Conservation (phyloP, 2,888 invertebrate species). For the Cyclophora albipunctata region DNA sequence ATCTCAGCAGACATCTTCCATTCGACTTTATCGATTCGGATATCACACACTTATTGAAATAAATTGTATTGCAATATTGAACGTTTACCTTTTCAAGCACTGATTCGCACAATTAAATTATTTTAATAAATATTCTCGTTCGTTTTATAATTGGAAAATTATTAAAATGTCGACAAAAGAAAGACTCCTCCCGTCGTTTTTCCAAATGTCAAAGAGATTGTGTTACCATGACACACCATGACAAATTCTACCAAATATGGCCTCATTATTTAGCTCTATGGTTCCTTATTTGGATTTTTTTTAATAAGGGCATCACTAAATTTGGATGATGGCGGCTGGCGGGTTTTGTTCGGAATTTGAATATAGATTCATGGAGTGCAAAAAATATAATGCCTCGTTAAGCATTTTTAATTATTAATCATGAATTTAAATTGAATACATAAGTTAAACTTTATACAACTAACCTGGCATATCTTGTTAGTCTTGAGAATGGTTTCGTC, state of each 20-base stretch:
- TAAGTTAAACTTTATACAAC: slow-evolving; percentile 6
- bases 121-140: slow-evolving; percentile 3
- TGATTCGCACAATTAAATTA: background rate
- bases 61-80: background rate
- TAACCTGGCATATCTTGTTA: slow-evolving; percentile 67
- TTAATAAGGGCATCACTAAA: too few relatives aligned
- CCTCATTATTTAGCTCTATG: too few relatives aligned
- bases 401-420: too few relatives aligned
- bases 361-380: too few relatives aligned
- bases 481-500: slow-evolving; percentile 60
- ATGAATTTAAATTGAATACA: too few relatives aligned
- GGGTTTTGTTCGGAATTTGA: too few relatives aligned
- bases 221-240: too few relatives aligned
- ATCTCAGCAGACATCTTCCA: background rate
- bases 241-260: too few relatives aligned
- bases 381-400: too few relatives aligned
- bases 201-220: slow-evolving; percentile 2
- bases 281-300: too few relatives aligned
- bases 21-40: background rate
- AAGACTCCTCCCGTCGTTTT: slow-evolving; percentile 5
- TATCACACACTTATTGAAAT: too few relatives aligned
- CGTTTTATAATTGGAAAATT: slow-evolving; percentile 1
- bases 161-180: slow-evolving; percentile 6
- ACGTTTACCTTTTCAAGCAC: background rate
- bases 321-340: too few relatives aligned